phyloP scores from a whole-genome alignment of 2,797 vertebrate species.

The Aplochiton taeniatus region DNA sequence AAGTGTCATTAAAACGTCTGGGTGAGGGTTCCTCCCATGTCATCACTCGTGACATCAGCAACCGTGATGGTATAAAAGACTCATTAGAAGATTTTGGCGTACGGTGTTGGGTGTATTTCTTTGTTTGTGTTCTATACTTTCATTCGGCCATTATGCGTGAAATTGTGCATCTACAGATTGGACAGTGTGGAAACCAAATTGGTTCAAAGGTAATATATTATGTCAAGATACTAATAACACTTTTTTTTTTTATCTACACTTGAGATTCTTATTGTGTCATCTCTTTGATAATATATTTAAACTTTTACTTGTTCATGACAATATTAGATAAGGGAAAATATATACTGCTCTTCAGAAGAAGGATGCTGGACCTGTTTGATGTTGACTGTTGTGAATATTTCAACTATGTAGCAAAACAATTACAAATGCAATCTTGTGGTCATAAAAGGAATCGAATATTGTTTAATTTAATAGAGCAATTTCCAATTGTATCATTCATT shows the following conservation, averaged over 20 bases:
- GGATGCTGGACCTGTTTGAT: too few relatives aligned
- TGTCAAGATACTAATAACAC: neutral
- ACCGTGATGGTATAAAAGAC: constrained; percentile 29
- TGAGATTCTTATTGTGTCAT: too few relatives aligned
- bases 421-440: too few relatives aligned
- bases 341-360: too few relatives aligned
- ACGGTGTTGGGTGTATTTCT: constrained; percentile 46
- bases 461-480: constrained; percentile 6
- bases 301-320: too few relatives aligned
- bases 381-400: too few relatives aligned
- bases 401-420: too few relatives aligned
- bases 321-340: too few relatives aligned
- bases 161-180: constrained; percentile 96
- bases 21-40: constrained; percentile 18
- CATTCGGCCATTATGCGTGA: constrained; percentile 86
- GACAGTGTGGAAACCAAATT: constrained; percentile 98
- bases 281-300: too few relatives aligned
- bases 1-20: too few relatives aligned
- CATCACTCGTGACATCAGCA: constrained; percentile 66
- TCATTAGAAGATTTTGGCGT: neutral
- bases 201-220: constrained; percentile 86
- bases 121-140: constrained; percentile 44
- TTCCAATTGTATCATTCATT: neutral
- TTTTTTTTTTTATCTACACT: too few relatives aligned
- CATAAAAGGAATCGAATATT: neutral